A percentile compares a stretch with the other conserved stretches of the same genome.
These are phyloP conservation scores for Mobula hypostoma DNA, from an alignment of 2,113 vertebrate genomes.

Conservation along the genomic window DNA sequence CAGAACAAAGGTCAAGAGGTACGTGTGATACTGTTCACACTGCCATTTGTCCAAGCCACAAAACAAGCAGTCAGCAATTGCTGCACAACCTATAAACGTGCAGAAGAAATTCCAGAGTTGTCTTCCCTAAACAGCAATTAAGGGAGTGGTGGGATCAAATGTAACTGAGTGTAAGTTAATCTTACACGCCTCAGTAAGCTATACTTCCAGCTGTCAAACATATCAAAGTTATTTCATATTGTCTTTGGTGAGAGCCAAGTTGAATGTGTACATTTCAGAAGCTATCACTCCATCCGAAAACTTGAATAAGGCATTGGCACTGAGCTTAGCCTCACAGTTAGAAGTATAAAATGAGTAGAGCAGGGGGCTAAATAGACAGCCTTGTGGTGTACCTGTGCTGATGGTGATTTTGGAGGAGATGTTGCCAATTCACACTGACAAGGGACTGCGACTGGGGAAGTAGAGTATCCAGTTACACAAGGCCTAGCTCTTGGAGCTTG, in stretches of 20 bases:
- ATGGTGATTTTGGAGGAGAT: too few species aligned
- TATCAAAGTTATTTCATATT: neutral
- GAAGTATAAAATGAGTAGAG: too few species aligned
- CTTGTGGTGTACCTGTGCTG: too few species aligned
- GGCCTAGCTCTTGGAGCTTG: too few species aligned
- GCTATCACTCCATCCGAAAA: neutral
- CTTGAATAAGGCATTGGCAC: too few species aligned
- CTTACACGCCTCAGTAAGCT: slow-evolving; percentile 2
- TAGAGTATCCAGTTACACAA: too few species aligned
- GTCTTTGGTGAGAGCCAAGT: neutral
- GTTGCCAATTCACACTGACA: too few species aligned
- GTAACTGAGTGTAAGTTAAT: neutral
- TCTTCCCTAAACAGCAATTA: neutral
- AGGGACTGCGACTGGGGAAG: too few species aligned
- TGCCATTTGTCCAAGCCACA: slow-evolving; percentile 35
- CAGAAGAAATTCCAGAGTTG: slow-evolving; percentile 37
- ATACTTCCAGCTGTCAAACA: slow-evolving; percentile 20
- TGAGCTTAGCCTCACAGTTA: too few species aligned
- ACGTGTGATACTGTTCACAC: slow-evolving; percentile 42
- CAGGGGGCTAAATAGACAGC: too few species aligned
- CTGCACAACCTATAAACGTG: slow-evolving; percentile 37
- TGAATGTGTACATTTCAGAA: slow-evolving; percentile 4
- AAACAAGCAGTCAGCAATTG: slow-evolving; percentile 11
- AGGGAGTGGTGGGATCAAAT: slow-evolving; percentile 11
- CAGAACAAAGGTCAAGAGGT: slow-evolving; percentile 44